Base-by-base conservation (phyloP, 2,113 vertebrate species). In the Quiscalus mexicanus region DNA sequence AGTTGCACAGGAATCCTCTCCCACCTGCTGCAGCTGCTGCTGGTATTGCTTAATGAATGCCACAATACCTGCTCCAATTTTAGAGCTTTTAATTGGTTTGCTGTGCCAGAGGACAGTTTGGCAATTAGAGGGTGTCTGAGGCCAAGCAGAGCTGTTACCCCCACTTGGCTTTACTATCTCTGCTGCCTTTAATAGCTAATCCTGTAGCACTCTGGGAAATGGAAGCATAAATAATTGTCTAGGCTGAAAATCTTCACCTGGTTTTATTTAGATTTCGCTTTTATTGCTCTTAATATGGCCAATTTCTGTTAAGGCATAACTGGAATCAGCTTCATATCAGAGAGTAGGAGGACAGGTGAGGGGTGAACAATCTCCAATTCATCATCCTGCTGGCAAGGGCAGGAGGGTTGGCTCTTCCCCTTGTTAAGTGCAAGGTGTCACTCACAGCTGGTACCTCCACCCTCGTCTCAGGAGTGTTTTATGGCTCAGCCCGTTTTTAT, bases 21-120 rank as follows among this genome's bases (percentile, higher is more conserved):
- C 45, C n/a, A 4, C 62, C 62, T 82, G 70, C 62, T 82, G 77
- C 77, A 45, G 59, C 92, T 65, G 10, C 24, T 65, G 10, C 24
- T 20, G 8, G 16, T 15, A 1, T 44, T 11, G 9, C 58, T 58
- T 90, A 82, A 69, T 59, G 68, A 94, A 47, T 47, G 45, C 28
- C 84, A 84, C 73, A 44, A 20, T n/a, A 63, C 77, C 84, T 17
- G 6, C 47, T 90, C 82, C 77, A 24, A 19, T 93, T 86, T 83
- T 64, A 8, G 55, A 80, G 79, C 59, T 92, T 90, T 90, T 92
- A 95, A 92, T 88, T 96, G 92, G 55, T 69, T 96, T 88, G n/a
- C 71, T 71, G n/a, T 70, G 79, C 92, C 80, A 37, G 73, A 68
- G 86, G 88, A 87, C 27, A 24, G 42, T 45, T 84, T 78, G 88